Conservation (phyloP, 2,797 vertebrate genomes). For the Miichthys miiuy region DNA sequence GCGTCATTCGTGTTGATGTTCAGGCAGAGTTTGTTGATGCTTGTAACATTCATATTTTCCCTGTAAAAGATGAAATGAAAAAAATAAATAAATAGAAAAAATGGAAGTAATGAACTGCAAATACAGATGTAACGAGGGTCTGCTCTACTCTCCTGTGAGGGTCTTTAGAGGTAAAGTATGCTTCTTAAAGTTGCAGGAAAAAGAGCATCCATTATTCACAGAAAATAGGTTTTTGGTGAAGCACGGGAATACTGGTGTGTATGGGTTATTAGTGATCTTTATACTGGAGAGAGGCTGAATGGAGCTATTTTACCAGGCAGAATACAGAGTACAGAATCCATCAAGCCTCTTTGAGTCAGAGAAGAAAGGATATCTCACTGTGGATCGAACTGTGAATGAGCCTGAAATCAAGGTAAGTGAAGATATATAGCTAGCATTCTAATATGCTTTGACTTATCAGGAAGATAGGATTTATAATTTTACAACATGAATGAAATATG, state of each 20-base stretch:
- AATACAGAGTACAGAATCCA: slow-evolving; percentile 48
- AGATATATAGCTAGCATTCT: slow-evolving; percentile 23
- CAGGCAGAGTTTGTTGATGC: neutral
- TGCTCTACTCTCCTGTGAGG: slow-evolving; percentile 1
- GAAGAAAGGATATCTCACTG: slow-evolving; percentile 51
- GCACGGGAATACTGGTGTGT: slow-evolving; percentile 50
- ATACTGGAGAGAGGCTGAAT: slow-evolving; percentile 49
- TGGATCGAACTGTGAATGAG: slow-evolving; percentile 32
- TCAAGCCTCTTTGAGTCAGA: slow-evolving; percentile 47
- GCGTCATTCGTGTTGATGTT: neutral
- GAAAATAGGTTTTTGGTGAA: slow-evolving; percentile 45
- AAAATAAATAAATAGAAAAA: slow-evolving; percentile 16
- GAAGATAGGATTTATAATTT: neutral
- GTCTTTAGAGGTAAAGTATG: slow-evolving; percentile 28
- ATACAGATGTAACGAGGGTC: slow-evolving; percentile 12
- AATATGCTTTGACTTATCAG: slow-evolving; percentile 29
- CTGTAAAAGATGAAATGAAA: slow-evolving; percentile 20
- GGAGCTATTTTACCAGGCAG: slow-evolving; percentile 47
- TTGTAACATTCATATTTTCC: neutral
- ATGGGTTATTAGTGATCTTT: slow-evolving; percentile 58
- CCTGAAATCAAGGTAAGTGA: slow-evolving; percentile 49
- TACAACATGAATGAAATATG: neutral
- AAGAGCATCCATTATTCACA: slow-evolving; percentile 36
- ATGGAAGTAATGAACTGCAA: slow-evolving; percentile 34
- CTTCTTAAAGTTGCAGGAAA: slow-evolving; percentile 47